phyloP scores from a whole-genome alignment of 2,888 invertebrate genomes.

The Patella ulyssiponensis region DNA sequence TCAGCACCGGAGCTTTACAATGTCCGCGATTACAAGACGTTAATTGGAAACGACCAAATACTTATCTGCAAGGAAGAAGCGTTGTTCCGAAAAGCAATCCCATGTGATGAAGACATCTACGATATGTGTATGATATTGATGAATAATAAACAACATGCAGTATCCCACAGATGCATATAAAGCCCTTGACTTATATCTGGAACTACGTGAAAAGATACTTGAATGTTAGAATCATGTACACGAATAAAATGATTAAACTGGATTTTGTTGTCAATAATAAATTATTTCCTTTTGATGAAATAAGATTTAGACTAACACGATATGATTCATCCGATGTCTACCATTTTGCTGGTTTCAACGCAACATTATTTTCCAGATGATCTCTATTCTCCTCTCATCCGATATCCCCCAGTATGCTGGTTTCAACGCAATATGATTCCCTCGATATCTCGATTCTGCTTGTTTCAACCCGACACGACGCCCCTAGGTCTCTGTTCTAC shows the following conservation, averaged over 20 bases:
- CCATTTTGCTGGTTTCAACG: too few relatives aligned
- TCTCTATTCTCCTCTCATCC: too few relatives aligned
- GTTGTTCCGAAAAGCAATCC: neutral
- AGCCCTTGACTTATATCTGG: neutral
- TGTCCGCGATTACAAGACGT: neutral
- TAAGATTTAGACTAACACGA: too few relatives aligned
- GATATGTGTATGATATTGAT: neutral
- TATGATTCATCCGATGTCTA: too few relatives aligned
- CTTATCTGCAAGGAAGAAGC: neutral
- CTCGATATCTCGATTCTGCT: too few relatives aligned
- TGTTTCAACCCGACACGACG: too few relatives aligned
- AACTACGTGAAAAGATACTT: neutral
- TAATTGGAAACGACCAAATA: neutral
- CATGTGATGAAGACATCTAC: slow-evolving; percentile 3
- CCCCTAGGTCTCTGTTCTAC: too few relatives aligned
- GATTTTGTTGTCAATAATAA: too few relatives aligned
- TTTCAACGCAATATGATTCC: too few relatives aligned
- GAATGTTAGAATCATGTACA: neutral
- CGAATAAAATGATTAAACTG: neutral
- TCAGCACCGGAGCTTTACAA: neutral
- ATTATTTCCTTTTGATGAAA: too few relatives aligned
- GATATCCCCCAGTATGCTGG: too few relatives aligned
- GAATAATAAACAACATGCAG: neutral
- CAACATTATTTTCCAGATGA: too few relatives aligned
- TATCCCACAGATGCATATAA: neutral